phyloP scores from a whole-genome alignment of 2,797 vertebrate genomes.

The Manis pentadactyla region DNA sequence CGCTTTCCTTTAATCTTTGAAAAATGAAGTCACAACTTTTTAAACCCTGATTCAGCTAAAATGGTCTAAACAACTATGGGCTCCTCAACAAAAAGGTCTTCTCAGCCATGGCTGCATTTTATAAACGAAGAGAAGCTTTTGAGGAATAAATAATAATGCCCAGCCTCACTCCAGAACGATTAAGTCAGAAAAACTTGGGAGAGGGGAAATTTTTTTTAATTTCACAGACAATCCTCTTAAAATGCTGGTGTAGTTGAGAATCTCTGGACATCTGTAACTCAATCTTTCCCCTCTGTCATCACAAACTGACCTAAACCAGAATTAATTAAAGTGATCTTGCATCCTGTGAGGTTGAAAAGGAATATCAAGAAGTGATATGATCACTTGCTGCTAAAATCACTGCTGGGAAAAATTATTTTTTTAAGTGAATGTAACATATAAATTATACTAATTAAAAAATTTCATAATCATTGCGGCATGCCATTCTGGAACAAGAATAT shows the following conservation, averaged over 20 bases:
- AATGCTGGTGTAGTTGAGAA: background rate
- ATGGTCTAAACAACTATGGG: background rate
- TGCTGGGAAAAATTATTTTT: background rate
- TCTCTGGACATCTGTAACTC: background rate
- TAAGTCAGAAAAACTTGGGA: background rate
- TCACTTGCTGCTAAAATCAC: background rate
- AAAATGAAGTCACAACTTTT: background rate
- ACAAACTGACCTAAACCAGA: background rate
- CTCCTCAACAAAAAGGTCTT: background rate
- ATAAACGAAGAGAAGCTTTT: background rate
- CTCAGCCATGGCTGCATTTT: background rate
- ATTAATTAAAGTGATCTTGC: background rate
- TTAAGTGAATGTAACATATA: background rate
- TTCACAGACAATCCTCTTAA: background rate
- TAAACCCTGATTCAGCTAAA: background rate
- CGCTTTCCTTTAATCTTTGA: background rate
- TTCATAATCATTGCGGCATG: background rate
- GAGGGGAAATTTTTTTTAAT: background rate
- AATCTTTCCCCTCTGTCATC: background rate
- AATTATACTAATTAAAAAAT: constrained; percentile 22
- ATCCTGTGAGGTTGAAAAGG: background rate
- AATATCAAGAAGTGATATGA: background rate
- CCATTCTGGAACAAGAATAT: background rate
- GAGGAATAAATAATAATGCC: background rate
- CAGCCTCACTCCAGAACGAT: background rate